These are phyloP conservation scores for Chiroxiphia lanceolata DNA, from an alignment of 2,797 vertebrate species.

Conservation along the genomic window DNA sequence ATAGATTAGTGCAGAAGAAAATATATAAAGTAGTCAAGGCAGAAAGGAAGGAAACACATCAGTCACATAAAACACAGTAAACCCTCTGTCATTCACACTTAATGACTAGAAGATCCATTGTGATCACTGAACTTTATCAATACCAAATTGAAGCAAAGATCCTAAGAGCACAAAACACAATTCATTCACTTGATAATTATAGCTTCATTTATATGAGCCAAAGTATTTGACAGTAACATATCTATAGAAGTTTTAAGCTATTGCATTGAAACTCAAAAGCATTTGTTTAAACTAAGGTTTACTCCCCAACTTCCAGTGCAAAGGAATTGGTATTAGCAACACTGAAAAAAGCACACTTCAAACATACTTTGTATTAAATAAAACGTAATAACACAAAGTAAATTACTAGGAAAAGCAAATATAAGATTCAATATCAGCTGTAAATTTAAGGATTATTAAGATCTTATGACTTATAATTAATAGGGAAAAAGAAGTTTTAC, in stretches of 20 bases:
- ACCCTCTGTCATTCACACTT: not conserved
- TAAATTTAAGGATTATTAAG: not conserved
- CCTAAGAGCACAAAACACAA: not conserved
- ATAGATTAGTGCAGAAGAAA: constrained; percentile 63
- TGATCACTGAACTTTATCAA: not conserved
- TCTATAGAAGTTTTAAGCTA: not conserved
- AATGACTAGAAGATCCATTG: not conserved
- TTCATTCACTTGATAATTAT: not conserved
- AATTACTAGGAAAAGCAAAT: not conserved
- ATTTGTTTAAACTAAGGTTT: not conserved
- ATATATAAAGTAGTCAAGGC: constrained; percentile 37
- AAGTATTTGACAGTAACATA: not conserved
- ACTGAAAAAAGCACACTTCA: not conserved
- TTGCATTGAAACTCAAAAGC: not conserved
- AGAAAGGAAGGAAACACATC: constrained; percentile 60
- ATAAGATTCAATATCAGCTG: not conserved
- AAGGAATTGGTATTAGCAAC: not conserved
- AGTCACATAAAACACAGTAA: not conserved
- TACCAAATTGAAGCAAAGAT: not conserved
- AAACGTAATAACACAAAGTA: not conserved
- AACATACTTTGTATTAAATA: not conserved
- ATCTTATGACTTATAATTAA: not conserved
- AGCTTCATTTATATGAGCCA: not conserved
- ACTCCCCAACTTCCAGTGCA: not conserved
- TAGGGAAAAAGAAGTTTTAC: not conserved